These are phyloP conservation scores for Melipona bicolor DNA, from an alignment of 2,888 invertebrate genomes.

Conservation along the genomic window DNA sequence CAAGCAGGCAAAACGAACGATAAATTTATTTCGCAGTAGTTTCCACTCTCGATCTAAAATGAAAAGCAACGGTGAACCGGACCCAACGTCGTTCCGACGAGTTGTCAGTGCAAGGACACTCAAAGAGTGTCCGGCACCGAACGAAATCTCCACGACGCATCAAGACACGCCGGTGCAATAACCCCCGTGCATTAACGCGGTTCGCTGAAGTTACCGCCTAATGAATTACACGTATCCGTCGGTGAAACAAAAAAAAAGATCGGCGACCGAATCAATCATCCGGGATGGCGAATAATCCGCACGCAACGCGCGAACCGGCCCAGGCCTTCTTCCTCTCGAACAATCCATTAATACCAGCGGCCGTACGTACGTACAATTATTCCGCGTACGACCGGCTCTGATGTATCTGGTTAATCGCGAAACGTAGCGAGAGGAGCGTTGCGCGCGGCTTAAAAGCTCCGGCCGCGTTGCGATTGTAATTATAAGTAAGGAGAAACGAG, in stretches of 20 bases:
- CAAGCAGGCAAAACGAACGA: too few species aligned
- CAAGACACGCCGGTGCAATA: background rate
- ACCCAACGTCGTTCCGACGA: too few species aligned
- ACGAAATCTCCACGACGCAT: slow-evolving; percentile 5
- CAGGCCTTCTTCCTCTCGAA: slow-evolving; percentile 1
- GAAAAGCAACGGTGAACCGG: too few species aligned
- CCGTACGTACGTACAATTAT: background rate
- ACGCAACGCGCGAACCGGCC: slow-evolving; percentile 7
- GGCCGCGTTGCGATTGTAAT: slow-evolving; percentile 53
- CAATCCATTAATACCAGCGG: slow-evolving; percentile 51
- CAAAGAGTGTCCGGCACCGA: background rate
- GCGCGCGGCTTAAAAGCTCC: slow-evolving; percentile 43
- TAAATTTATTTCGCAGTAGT: too few species aligned
- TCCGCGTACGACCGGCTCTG: slow-evolving; percentile 19
- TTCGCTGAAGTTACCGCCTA: slow-evolving; percentile 12
- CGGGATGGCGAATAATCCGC: slow-evolving; percentile 37
- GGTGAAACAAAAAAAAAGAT: slow-evolving; percentile 35
- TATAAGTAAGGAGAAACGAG: slow-evolving; percentile 60
- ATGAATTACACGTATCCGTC: slow-evolving; percentile 19
- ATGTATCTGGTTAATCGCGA: slow-evolving; percentile 48
- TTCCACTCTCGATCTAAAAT: too few species aligned
- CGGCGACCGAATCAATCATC: slow-evolving; percentile 47
- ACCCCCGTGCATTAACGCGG: slow-evolving; percentile 20
- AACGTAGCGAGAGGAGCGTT: slow-evolving; percentile 6
- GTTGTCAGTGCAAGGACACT: background rate